Percentiles rank a stretch among this genome's conserved stretches.
These are phyloP conservation scores for Holcopasites calliopsidis DNA, from an alignment of 1,140 invertebrate species.

Conservation along the genomic window DNA sequence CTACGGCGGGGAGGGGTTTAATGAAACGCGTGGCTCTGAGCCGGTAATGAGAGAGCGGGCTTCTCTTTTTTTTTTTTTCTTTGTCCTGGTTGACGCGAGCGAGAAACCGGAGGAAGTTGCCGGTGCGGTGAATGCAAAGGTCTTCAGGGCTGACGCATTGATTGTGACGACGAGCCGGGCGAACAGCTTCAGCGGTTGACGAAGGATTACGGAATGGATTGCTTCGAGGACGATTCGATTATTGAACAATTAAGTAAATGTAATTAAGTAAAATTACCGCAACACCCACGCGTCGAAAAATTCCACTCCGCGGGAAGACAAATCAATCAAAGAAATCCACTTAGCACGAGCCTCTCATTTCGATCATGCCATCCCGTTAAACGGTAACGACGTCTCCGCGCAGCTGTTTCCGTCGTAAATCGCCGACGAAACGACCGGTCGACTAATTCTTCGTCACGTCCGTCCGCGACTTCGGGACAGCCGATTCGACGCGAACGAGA, in stretches of 20 bases:
- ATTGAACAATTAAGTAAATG: too few relatives aligned
- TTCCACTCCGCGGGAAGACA: too few relatives aligned
- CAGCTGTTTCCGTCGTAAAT: slow-evolving; percentile 5
- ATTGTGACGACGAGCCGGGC: background rate
- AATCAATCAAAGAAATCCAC: too few relatives aligned
- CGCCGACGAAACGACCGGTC: background rate
- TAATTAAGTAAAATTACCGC: too few relatives aligned
- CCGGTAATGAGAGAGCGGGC: slow-evolving; percentile 29
- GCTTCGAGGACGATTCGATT: background rate
- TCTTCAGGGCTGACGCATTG: slow-evolving; percentile 42
- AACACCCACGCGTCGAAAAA: too few relatives aligned
- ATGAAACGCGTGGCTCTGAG: slow-evolving; percentile 8
- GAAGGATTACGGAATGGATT: background rate
- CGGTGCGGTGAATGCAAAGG: slow-evolving; percentile 15
- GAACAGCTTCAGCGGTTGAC: background rate
- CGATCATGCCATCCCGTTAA: too few relatives aligned
- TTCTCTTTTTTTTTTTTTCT: too few relatives aligned
- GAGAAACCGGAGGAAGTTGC: slow-evolving; percentile 17
- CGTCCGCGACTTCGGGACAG: slow-evolving; percentile 24
- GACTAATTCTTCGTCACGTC: slow-evolving; percentile 22
- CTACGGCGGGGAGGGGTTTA: background rate
- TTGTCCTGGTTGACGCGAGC: too few relatives aligned
- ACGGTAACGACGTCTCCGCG: too few relatives aligned
- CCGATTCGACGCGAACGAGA: slow-evolving; percentile 15
- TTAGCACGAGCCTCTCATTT: too few relatives aligned